A percentile compares a stretch with the other conserved stretches of the same genome.
These are phyloP conservation scores for Trachelus stipa DNA, from an alignment of 2,888 invertebrate genomes.

Conservation along the genomic window DNA sequence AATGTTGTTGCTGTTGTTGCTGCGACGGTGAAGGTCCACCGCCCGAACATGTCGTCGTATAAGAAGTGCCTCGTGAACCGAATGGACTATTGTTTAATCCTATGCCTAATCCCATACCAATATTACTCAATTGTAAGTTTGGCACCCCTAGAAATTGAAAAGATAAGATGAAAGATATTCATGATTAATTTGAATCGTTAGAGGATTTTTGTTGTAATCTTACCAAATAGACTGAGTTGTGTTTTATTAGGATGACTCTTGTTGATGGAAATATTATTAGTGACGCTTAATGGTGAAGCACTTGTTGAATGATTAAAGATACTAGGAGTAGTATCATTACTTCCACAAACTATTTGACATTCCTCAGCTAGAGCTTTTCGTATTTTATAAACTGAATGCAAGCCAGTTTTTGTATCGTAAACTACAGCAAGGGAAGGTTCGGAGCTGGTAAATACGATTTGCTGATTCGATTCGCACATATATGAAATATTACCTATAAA, in stretches of 20 bases:
- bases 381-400: conserved; percentile 86
- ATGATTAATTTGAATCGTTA: neutral
- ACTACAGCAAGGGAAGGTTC: conserved; percentile 85
- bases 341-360: conserved; percentile 72
- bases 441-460: conserved; percentile 81
- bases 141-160: conserved; percentile 39
- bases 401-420: conserved; percentile 80
- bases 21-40: conserved; percentile 53
- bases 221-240: conserved; percentile 57
- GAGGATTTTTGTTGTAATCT: conserved; percentile 4
- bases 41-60: conserved; percentile 54
- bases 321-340: conserved; percentile 61
- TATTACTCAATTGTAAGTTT: conserved; percentile 47
- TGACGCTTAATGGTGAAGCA: conserved; percentile 48
- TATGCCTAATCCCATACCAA: conserved; percentile 35
- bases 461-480: conserved; percentile 69
- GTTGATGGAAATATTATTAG: conserved; percentile 45
- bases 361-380: conserved; percentile 82
- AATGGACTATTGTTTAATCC: conserved; percentile 51
- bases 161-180: neutral
- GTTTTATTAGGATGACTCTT: conserved; percentile 51
- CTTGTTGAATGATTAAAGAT: conserved; percentile 50
- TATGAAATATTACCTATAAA: conserved; percentile 60
- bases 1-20: conserved; percentile 57
- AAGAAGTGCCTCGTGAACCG: conserved; percentile 56